Evolutionary conservation across 2,888 invertebrate species (phyloP), one percentile per base, ranked within the genome.

Genomic region (Dryococelus australis): DNA sequence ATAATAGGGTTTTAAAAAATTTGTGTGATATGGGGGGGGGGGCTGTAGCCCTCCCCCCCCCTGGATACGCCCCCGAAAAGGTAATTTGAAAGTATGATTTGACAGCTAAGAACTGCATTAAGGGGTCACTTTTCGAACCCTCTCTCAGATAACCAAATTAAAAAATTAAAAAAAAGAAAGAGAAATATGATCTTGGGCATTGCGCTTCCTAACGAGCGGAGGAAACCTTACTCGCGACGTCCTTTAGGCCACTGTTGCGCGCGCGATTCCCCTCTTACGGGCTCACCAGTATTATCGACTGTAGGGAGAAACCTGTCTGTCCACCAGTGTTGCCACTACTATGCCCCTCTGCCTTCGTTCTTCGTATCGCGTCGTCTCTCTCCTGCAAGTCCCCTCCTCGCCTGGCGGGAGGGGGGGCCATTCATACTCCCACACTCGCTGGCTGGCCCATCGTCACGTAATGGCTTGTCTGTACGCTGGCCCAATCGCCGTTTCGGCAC

Each of bases 261-360:
- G 8, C 65, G 0, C 24, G 20, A 12, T 24, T 16, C 65, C 1
- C 16, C 65, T 4, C 35, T 3, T 35, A 35, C 35, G 35, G n/a
- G 65, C 6, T 10, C 65, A 16, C 6, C 20, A n/a, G 65, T 65
- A 65, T 65, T 65, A 65, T 65, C 65, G 65, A 65, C 65, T 65
- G 65, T 65, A 65, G n/a, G n/a, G n/a, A n/a, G 65, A 65, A 65
- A 65, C 65, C 65, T 65, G 65, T 65, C 65, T 65, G 65, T 65
- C 65, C 65, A 16, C 65, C 65, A 65, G 65, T 65, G 65, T 65
- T 65, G 65, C 65, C 65, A 65, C 24, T 16, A 65, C 65, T 65
- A 65, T 20, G 10, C 65, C 16, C 65, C 65, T 65, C 65, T 24
- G 10, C 65, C 20, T 24, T 65, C 65, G 8, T 65, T n/a, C 16